phyloP scores from a whole-genome alignment of 2,888 invertebrate species.

The Apamea anceps region DNA sequence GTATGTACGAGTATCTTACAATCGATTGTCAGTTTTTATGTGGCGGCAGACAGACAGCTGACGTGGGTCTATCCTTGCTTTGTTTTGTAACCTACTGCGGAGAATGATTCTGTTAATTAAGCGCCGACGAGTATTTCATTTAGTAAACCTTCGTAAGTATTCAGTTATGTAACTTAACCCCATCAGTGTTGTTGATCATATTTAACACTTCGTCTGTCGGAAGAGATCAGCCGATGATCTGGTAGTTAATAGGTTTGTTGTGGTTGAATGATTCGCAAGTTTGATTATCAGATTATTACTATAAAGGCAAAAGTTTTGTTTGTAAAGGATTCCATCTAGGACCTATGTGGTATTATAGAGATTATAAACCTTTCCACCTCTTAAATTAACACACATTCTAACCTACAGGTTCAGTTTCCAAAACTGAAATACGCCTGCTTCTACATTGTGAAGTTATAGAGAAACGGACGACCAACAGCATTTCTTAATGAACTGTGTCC shows the following conservation, averaged over 20 bases:
- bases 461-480: neutral
- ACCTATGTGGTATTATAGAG: too few species aligned
- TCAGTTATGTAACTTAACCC: neutral
- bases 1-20: neutral
- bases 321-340: too few species aligned
- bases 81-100: neutral
- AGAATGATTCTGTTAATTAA: neutral
- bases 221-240: neutral
- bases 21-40: neutral
- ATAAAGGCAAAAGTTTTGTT: too few species aligned
- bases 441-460: neutral
- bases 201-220: neutral
- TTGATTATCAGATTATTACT: neutral
- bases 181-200: neutral
- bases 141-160: neutral
- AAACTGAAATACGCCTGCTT: neutral
- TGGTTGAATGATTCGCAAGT: neutral
- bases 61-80: too few species aligned
- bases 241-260: neutral
- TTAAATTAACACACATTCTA: too few species aligned
- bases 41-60: neutral
- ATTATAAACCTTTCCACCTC: too few species aligned
- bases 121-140: neutral
- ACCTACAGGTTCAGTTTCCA: neutral
- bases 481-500: conserved; percentile 9